These are phyloP conservation scores for Prionace glauca DNA, from an alignment of 2,797 vertebrate genomes.

Conservation along the genomic window DNA sequence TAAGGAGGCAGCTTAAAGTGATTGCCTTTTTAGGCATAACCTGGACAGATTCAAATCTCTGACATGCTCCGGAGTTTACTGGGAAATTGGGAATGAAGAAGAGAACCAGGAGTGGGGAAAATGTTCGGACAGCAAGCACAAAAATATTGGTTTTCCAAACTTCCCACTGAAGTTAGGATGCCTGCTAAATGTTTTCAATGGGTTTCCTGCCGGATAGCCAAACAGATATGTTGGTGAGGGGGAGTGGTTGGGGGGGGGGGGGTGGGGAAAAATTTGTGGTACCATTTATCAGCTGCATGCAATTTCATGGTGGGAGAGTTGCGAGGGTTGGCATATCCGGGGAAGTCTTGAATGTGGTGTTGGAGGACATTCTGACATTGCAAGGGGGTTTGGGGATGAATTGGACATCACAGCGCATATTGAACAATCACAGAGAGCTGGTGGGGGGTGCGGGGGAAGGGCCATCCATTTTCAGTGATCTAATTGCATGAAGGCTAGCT, in stretches of 20 bases:
- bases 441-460: neutral
- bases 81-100: neutral
- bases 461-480: neutral
- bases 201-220: neutral
- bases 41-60: neutral
- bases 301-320: neutral
- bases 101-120: neutral
- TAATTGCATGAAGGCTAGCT: neutral
- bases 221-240: neutral
- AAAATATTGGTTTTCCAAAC: neutral
- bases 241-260: too few species aligned
- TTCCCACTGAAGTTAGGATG: neutral
- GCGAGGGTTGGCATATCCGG: neutral
- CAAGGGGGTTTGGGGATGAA: neutral
- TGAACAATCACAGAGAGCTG: neutral
- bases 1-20: constrained; percentile 2
- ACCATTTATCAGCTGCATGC: neutral
- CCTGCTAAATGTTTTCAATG: neutral
- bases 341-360: neutral
- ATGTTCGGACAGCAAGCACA: neutral
- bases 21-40: neutral
- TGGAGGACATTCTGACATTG: too few species aligned
- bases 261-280: neutral
- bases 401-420: neutral
- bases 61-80: neutral